These are phyloP conservation scores for Bombus terrestris DNA, from an alignment of 1,140 invertebrate genomes.

Conservation along the genomic window DNA sequence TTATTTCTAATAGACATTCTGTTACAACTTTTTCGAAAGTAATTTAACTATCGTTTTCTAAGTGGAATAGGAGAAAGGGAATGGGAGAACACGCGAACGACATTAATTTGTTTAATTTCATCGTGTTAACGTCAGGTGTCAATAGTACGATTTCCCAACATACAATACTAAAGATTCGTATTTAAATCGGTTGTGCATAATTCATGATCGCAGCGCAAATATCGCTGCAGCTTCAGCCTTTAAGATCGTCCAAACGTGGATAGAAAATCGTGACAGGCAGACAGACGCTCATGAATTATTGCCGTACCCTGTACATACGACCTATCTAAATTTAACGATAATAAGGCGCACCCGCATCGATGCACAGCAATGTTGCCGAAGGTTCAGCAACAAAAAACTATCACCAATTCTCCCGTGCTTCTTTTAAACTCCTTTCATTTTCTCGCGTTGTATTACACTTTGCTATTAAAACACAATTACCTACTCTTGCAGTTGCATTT, in stretches of 20 bases:
- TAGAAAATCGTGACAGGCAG: slow-evolving; percentile 29
- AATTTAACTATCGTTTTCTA: neutral
- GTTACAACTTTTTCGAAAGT: neutral
- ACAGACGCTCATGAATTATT: slow-evolving; percentile 43
- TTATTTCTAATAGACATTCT: neutral
- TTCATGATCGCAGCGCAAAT: slow-evolving; percentile 40
- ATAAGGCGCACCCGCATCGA: neutral
- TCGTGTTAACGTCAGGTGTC: neutral
- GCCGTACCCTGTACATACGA: neutral
- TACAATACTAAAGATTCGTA: slow-evolving; percentile 11
- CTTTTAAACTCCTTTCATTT: neutral
- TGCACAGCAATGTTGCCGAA: neutral
- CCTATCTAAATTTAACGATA: slow-evolving; percentile 35
- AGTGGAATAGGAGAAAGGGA: neutral
- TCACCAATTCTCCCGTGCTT: neutral
- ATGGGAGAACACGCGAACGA: neutral
- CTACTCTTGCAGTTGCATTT: neutral
- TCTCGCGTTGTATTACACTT: neutral
- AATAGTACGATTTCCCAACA: neutral
- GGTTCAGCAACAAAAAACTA: neutral
- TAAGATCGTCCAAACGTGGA: slow-evolving; percentile 36
- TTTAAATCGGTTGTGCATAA: slow-evolving; percentile 36
- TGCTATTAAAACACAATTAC: neutral
- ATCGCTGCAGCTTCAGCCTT: slow-evolving; percentile 25
- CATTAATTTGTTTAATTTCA: neutral